Conservation (phyloP, 30 jellyfish, hydroid and myxozoan species). For the Aurelia aurita complex sp. Pacific region DNA sequence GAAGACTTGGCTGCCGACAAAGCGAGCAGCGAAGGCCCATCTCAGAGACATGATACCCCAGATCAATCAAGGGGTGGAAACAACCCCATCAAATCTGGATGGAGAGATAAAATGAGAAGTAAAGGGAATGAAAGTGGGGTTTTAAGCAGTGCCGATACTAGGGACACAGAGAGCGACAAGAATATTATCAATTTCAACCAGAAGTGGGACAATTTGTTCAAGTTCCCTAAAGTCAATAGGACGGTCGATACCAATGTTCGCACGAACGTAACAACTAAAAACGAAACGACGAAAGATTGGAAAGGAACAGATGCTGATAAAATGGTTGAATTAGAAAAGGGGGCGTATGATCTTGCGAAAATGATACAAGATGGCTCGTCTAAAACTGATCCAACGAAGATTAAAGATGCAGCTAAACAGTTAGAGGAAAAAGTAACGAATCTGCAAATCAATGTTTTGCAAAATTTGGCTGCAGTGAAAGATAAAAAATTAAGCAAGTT, state of each 20-base stretch:
- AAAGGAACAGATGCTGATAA: constrained; percentile 10
- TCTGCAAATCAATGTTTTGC: constrained; percentile 22
- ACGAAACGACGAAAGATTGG: neutral
- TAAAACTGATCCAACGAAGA: constrained; percentile 5
- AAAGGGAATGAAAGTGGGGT: neutral
- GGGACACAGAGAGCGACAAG: neutral
- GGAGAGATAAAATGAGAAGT: neutral
- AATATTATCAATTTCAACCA: constrained; percentile 5
- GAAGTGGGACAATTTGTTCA: constrained; percentile 38
- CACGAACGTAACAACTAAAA: constrained; percentile 2
- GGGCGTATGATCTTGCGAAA: constrained; percentile 29
- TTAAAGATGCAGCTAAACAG: constrained; percentile 27
- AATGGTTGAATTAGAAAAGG: constrained; percentile 27
- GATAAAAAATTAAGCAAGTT: neutral
- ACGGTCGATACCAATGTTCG: constrained; percentile 8
- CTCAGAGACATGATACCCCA: neutral
- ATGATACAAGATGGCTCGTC: constrained; percentile 28
- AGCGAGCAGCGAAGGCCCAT: neutral
- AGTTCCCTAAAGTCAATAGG: constrained; percentile 40
- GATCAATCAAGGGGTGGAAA: neutral
- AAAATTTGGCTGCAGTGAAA: constrained; percentile 5
- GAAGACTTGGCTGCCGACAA: neutral
- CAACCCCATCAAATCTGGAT: neutral
- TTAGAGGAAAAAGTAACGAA: constrained; percentile 22
- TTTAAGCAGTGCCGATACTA: neutral